Percentiles rank a stretch among this genome's conserved stretches.
These are phyloP conservation scores for Caenorhabditis sp. DNA, from an alignment of 2,888 invertebrate genomes.

Conservation along the genomic window DNA sequence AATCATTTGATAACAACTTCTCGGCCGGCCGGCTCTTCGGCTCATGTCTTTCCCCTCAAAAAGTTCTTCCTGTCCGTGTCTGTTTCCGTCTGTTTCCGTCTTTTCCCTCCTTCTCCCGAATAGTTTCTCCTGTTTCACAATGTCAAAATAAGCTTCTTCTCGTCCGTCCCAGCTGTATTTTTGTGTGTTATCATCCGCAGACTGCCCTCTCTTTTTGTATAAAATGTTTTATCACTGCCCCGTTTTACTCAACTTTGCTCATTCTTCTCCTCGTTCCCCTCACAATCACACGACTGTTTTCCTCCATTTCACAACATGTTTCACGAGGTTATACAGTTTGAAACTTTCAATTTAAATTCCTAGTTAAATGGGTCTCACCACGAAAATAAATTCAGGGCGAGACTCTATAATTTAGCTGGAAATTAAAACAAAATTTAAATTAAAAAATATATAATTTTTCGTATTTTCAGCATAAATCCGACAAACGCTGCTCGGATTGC, in stretches of 20 bases:
- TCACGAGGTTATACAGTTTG: slow-evolving; percentile 18
- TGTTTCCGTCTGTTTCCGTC: too few relatives aligned
- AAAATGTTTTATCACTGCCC: slow-evolving; percentile 11
- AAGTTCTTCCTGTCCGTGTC: too few relatives aligned
- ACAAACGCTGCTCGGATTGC: slow-evolving; percentile 30
- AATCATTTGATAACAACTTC: too few relatives aligned
- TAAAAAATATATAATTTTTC: slow-evolving; percentile 7
- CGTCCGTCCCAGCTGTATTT: background rate
- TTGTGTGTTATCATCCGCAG: slow-evolving; percentile 40
- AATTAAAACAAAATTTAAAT: slow-evolving; percentile 15
- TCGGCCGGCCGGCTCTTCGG: too few relatives aligned
- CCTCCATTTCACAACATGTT: background rate
- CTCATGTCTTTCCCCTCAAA: too few relatives aligned
- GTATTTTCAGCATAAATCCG: slow-evolving; percentile 38
- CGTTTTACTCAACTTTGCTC: slow-evolving; percentile 8
- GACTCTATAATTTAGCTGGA: too few relatives aligned
- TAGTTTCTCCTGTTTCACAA: background rate
- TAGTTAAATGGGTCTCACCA: too few relatives aligned
- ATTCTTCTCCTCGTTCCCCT: slow-evolving; percentile 14
- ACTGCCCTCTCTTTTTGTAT: slow-evolving; percentile 1
- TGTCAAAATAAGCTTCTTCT: slow-evolving; percentile 34
- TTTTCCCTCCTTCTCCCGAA: too few relatives aligned
- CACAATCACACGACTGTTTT: background rate
- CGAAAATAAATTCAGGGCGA: too few relatives aligned
- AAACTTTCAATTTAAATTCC: too few relatives aligned